These are phyloP conservation scores for Drosophila erecta DNA, from an alignment of 1,140 invertebrate species.

Conservation along the genomic window DNA sequence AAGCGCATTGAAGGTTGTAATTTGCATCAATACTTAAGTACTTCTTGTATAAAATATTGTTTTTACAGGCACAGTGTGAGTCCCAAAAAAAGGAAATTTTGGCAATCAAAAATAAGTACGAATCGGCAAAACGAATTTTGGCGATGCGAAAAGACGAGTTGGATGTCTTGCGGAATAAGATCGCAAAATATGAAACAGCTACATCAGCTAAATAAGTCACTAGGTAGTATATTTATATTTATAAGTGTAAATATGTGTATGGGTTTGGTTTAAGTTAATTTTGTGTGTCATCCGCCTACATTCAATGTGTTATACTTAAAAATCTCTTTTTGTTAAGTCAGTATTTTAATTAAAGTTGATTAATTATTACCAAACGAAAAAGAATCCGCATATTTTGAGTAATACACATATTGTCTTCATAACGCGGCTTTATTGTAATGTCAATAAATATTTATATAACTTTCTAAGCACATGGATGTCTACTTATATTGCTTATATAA, in stretches of 20 bases:
- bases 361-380: neutral
- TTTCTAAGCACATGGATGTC: conserved; percentile 80
- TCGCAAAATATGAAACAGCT: conserved; percentile 10
- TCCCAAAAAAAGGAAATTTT: conserved; percentile 42
- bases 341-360: neutral
- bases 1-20: conserved; percentile 46
- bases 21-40: neutral
- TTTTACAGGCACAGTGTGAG: conserved; percentile 48
- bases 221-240: neutral
- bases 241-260: conserved; percentile 14
- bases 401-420: conserved; percentile 51
- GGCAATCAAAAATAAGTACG: conserved; percentile 50
- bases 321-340: neutral
- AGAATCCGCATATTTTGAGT: neutral
- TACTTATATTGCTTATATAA: conserved; percentile 82
- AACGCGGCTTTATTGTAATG: conserved; percentile 77
- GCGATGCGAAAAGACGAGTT: conserved; percentile 57
- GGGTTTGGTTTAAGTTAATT: neutral
- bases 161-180: conserved; percentile 18
- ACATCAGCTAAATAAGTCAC: conserved; percentile 35
- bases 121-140: conserved; percentile 48
- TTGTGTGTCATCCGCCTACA: too few relatives aligned
- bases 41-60: neutral
- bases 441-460: conserved; percentile 78
- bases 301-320: neutral